Evolutionary conservation across 2,797 vertebrate species (phyloP), one percentile per base, ranked within the genome.

Genomic region (Halcyon badia): DNA sequence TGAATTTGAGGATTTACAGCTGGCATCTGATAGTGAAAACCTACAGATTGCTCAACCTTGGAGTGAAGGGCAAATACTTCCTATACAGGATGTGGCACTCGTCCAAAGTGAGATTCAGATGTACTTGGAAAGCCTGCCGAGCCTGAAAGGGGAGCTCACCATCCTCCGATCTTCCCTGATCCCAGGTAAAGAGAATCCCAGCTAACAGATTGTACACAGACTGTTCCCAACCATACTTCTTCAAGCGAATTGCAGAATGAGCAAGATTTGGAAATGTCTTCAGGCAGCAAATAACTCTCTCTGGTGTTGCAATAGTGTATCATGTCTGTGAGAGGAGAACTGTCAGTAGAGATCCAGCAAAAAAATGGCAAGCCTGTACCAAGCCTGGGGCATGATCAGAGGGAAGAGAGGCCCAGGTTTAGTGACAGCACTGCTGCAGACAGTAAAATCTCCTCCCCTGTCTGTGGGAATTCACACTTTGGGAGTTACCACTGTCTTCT

Each of bases 111-210:
- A 99, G 48, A 98, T 99, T 94, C 90, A 94, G 44, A 61, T 12
- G 22, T 98, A 99, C 68, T 84, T 99, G 89, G 98, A 98, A 98
- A 97, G 94, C 90, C 97, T 99, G 21, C 99, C 99, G 1, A 93
- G 98, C 10, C 89, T 99, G 78, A 98, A 92, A 61, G 99, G 99
- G 42, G 94, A 98, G 5, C 75, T 99, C 54, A 96, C 83, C 8
- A 96, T 99, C 60, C 98, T 99, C 69, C 98, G 65, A 80, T 99
- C 99, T 49, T 92, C 98, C 10, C 89, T 99, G 51, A 99, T 99
- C 44, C 98, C 99, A 99, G 99, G 99, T 99, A 98, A 94, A 39
- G 11, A 60, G 12, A 69, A 90, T 51, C 69, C 24, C 52, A 85
- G 52, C 9, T 92, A 73, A 60, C 2, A 60, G 25, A 19, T 91